Evolutionary conservation across 1,140 invertebrate genomes (phyloP).

Genomic region (Drosophila ohnishii): DNA sequence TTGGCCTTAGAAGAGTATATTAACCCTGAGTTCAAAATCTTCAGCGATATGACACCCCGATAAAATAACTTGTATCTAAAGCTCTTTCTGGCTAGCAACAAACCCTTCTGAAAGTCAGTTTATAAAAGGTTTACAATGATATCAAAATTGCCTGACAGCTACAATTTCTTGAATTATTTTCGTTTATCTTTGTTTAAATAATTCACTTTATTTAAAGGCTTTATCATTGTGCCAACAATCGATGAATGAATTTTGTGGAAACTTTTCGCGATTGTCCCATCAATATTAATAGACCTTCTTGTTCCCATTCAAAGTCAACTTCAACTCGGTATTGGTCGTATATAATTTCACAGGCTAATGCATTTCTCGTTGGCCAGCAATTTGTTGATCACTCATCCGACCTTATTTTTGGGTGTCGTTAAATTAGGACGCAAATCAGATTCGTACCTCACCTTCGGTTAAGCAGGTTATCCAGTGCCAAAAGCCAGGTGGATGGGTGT

Average conservation of each 20-base stretch:
- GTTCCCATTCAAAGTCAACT: constrained; percentile 20
- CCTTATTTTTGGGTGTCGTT: background rate
- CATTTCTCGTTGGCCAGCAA: background rate
- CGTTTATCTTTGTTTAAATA: constrained; percentile 30
- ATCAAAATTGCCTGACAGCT: constrained; percentile 11
- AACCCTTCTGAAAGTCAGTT: background rate
- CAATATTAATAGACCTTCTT: constrained; percentile 41
- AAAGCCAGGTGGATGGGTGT: background rate
- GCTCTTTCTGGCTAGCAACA: constrained; percentile 11
- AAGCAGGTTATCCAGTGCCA: constrained; percentile 6
- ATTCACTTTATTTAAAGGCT: constrained; percentile 16
- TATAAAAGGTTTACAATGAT: constrained; percentile 1
- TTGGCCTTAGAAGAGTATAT: background rate
- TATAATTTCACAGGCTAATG: constrained; percentile 23
- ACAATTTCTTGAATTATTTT: constrained; percentile 4
- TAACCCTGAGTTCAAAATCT: background rate
- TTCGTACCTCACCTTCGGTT: constrained; percentile 8
- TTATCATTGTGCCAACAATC: constrained; percentile 15
- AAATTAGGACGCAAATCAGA: constrained; percentile 19
- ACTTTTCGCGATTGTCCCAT: constrained; percentile 1
- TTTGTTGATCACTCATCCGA: constrained; percentile 7
- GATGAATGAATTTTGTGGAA: constrained; percentile 26
- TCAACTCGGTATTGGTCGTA: constrained; percentile 6
- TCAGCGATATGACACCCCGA: background rate
- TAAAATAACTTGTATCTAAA: constrained; percentile 1